Conservation (phyloP, 2,797 vertebrate genomes). For the Gymnoscopelus braueri region DNA sequence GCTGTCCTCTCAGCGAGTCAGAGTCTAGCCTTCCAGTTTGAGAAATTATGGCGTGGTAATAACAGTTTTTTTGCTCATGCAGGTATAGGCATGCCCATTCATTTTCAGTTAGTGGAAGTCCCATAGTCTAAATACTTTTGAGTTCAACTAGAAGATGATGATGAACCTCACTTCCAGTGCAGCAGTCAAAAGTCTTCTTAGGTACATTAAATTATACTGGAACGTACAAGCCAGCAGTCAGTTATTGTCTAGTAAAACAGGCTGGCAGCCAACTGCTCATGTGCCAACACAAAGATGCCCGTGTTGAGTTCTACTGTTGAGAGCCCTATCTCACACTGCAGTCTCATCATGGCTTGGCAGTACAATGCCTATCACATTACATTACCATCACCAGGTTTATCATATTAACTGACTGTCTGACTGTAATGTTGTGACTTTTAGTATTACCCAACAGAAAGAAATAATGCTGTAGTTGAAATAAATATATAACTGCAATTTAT, state of each 20-base stretch:
- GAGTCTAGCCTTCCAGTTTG: slow-evolving; percentile 40
- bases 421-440: slow-evolving; percentile 2
- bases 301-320: slow-evolving; percentile 2
- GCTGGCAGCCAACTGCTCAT: not conserved
- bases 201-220: not conserved
- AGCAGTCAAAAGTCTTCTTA: slow-evolving; percentile 8
- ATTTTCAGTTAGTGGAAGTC: slow-evolving; percentile 40
- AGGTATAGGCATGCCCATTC: slow-evolving; percentile 43
- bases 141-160: slow-evolving; percentile 42
- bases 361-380: not conserved
- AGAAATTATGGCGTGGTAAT: slow-evolving; percentile 62
- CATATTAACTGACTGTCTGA: slow-evolving; percentile 1
- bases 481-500: not conserved
- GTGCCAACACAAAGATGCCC: not conserved
- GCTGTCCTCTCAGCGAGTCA: slow-evolving; percentile 54
- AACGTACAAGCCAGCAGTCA: not conserved
- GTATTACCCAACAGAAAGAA: slow-evolving; percentile 33
- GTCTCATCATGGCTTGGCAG: not conserved
- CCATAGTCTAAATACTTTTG: slow-evolving; percentile 55
- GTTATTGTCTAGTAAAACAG: slow-evolving; percentile 3
- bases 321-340: not conserved
- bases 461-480: slow-evolving; percentile 47
- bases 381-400: not conserved
- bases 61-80: slow-evolving; percentile 51
- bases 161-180: slow-evolving; percentile 17